A percentile compares a stretch with the other conserved stretches of the same genome.
These are phyloP conservation scores for Varecia variegata DNA, from an alignment of 2,797 vertebrate species.

Conservation along the genomic window DNA sequence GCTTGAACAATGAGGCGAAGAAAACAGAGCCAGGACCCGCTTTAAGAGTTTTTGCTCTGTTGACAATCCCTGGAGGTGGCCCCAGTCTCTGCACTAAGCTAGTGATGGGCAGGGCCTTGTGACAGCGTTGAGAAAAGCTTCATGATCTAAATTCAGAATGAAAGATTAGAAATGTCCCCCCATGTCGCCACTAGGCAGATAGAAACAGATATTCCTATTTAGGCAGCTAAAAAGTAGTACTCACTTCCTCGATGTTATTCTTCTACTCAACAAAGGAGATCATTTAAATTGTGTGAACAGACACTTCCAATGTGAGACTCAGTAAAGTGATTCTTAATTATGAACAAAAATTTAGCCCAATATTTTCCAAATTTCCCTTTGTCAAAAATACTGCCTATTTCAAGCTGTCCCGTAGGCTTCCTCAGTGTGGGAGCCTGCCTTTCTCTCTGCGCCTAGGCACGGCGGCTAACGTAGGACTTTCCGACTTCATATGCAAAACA, in stretches of 20 bases:
- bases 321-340: neutral
- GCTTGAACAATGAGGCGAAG: neutral
- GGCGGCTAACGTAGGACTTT: neutral
- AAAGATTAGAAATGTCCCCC: neutral
- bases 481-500: neutral
- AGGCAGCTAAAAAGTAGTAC: neutral
- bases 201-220: neutral
- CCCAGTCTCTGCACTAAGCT: neutral
- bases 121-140: neutral
- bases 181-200: fast-evolving
- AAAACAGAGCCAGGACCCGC: neutral
- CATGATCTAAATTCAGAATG: neutral
- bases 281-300: neutral
- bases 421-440: neutral
- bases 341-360: neutral
- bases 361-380: neutral
- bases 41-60: neutral
- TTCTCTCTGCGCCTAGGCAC: neutral
- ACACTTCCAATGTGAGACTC: neutral
- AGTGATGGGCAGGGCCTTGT: neutral
- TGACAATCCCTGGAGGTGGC: neutral
- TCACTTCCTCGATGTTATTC: neutral
- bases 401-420: neutral
- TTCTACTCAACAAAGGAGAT: neutral
- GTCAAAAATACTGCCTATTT: neutral